Base-by-base conservation (phyloP, 2,797 vertebrate genomes). In the Brachymystax lenok region DNA sequence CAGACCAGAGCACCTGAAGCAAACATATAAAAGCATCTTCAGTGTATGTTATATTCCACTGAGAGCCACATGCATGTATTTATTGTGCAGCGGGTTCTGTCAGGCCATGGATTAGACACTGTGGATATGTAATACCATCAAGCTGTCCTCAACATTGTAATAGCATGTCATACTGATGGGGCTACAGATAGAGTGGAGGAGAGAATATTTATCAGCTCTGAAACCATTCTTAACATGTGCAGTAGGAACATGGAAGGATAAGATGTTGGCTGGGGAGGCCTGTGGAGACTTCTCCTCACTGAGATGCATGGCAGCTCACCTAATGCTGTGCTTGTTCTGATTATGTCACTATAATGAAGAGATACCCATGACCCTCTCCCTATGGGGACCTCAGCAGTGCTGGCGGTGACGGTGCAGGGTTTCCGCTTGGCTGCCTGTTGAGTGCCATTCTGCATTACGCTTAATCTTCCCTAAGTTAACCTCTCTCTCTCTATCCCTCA, bases 281-380 rank as follows among this genome's bases (percentile, higher is more conserved):
- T 77, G 73, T 70, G 54, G 80, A 85, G 84, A 76, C 6, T 70
- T 50, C 78, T 73, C 71, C 78, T 85, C 71, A 75, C 54, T 82
- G 71, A 82, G 79, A 51, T 1, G 59, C 30, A 54, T 81, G 70
- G 61, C 40, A 67, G 83, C 79, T 86, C 84, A 79, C 84, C 84
- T 84, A 85, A 73, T 24, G 74, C 82, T 59, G 80, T 69, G 81
- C 83, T 85, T 74, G 59, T 87, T 91, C 88, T 89, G 83, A 90
- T 86, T 79, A 75, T 87, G 87, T 91, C 89, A 84, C 73, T 80
- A 74, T 88, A 84, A 92, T 91, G 79, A 87, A 82, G 82, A 79
- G 71, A 75, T 75, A 74, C 79, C 82, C 82, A 75, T 35, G 75
- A 79, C 80, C 74, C 33, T 59, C 67, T 86, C 83, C 85, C 74